Conservation (phyloP, 2,888 invertebrate species). For the Catotricha subobsoleta region DNA sequence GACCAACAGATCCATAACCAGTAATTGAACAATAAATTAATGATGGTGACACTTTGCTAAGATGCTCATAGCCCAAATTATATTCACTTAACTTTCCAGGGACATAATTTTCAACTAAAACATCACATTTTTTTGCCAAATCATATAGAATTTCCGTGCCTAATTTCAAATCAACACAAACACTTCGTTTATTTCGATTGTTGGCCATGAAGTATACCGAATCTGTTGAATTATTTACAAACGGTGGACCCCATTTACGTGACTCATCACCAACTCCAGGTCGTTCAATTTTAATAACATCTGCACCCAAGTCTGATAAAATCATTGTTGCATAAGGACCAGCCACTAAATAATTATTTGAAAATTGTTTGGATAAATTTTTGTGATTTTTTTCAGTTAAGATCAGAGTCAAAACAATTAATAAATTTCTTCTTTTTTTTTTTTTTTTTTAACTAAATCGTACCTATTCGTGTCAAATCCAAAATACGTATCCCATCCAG, state of each 20-base stretch:
- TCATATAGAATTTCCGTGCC: conserved; percentile 51
- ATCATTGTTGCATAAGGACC: conserved; percentile 93
- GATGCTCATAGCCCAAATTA: conserved; percentile 60
- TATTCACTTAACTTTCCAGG: conserved; percentile 69
- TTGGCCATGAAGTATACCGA: conserved; percentile 70
- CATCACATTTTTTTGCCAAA: conserved; percentile 60
- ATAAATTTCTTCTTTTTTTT: background rate
- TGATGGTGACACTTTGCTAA: conserved; percentile 50
- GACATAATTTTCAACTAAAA: conserved; percentile 84
- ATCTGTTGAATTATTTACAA: conserved; percentile 42
- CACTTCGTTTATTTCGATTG: conserved; percentile 88
- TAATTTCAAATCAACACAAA: conserved; percentile 68
- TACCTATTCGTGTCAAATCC: conserved; percentile 57
- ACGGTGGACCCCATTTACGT: conserved; percentile 88
- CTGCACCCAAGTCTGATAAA: conserved; percentile 81
- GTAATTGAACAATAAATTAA: conserved; percentile 88
- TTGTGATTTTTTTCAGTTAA: too few species aligned
- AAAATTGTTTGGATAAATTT: too few species aligned
- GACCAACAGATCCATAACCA: conserved; percentile 78
- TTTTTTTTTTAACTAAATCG: background rate
- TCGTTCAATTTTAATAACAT: conserved; percentile 80
- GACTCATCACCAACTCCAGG: conserved; percentile 73
- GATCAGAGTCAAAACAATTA: too few species aligned
- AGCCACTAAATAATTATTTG: too few species aligned
- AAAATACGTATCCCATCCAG: conserved; percentile 52